Base-by-base conservation (phyloP, 2,797 vertebrate species). In the Rachycentron canadum region DNA sequence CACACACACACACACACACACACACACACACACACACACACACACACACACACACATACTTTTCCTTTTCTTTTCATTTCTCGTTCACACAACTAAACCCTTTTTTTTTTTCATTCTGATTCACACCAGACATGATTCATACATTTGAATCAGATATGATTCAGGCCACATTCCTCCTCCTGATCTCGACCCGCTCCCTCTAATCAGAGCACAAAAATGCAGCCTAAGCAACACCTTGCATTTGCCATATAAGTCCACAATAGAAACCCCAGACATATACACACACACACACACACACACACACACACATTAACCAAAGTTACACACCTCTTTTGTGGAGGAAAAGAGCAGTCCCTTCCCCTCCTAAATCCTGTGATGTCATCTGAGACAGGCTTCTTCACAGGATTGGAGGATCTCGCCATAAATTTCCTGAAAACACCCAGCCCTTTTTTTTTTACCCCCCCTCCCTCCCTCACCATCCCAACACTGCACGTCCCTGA, bases 341-440 rank as follows among this genome's bases (percentile, higher is more conserved):
- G 69, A 87, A 78, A 86, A 83, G 62, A 52, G 52, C 66, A 45
- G 47, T 64, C 79, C 92, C 92, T 81, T 87, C 88, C 92, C 89
- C 90, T 89, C 88, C 81, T 84, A 82, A 77, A 70, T 57, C 84
- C 86, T 79, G 88, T 95, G 94, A 95, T 90, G 93, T 95, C 95
- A 95, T 92, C 90, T 43, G 81, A 88, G 90, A 66, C 86, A 57
- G 71, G 58, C 77, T 91, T 86, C 90, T 90, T 76, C 89, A 84
- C 91, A 67, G 87, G 94, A 95, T 94, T 95, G 94, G 94, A 90
- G 82, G 93, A 93, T 90, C 85, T 93, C 78, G 75, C 84, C 82
- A 90, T 91, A 92, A 92, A 91, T 92, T 94, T 93, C 91, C 90
- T 94, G 91, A 91, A 90, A 91, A 89, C 88, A 92, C 89, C 91